Conservation (phyloP, 2,797 vertebrate genomes). For the Nannoperca obscura region DNA sequence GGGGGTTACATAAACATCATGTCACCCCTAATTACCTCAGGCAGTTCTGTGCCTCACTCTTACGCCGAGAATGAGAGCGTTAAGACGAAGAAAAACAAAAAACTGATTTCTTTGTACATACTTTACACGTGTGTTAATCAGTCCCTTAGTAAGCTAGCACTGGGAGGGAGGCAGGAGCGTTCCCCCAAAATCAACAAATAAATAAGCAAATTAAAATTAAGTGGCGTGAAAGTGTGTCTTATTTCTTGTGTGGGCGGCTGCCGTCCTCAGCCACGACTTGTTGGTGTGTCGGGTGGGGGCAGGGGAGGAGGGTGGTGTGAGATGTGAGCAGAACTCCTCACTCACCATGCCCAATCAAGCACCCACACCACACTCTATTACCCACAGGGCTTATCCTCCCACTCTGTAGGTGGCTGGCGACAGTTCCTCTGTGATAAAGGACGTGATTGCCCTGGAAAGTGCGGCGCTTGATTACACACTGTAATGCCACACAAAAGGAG, state of each 20-base stretch:
- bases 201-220: constrained; percentile 70
- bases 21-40: constrained; percentile 84
- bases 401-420: constrained; percentile 72
- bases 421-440: constrained; percentile 70
- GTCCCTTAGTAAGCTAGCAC: constrained; percentile 18
- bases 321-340: constrained; percentile 54
- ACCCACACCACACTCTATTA: constrained; percentile 65
- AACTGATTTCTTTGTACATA: background rate
- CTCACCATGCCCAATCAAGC: constrained; percentile 71
- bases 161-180: constrained; percentile 16
- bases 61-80: constrained; percentile 42
- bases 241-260: constrained; percentile 40
- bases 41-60: constrained; percentile 52
- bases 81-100: constrained; percentile 53
- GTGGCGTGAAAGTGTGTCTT: constrained; percentile 64
- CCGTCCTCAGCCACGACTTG: constrained; percentile 59
- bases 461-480: constrained; percentile 73
- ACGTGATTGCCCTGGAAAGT: constrained; percentile 67
- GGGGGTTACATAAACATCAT: constrained; percentile 89
- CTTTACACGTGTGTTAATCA: constrained; percentile 60
- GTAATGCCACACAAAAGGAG: constrained; percentile 67
- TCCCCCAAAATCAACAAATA: constrained; percentile 65
- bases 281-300: constrained; percentile 45
- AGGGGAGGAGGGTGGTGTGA: constrained; percentile 8
- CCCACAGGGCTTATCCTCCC: constrained; percentile 68